Evolutionary conservation across 2,797 vertebrate species (phyloP).

Genomic region (Microchirus variegatus): DNA sequence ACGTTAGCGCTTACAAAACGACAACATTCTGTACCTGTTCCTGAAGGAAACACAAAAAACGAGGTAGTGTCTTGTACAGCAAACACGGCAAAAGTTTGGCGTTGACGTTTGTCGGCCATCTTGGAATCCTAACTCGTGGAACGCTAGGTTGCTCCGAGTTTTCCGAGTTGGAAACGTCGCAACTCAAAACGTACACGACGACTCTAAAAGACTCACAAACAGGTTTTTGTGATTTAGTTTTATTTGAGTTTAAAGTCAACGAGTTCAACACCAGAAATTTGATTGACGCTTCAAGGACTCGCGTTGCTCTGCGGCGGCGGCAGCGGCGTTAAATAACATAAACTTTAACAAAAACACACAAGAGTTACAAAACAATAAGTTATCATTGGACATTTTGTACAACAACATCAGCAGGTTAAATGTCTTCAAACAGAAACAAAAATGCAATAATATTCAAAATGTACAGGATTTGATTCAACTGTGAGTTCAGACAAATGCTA

Average conservation of each 20-base stretch:
- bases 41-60: too few relatives aligned
- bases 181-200: too few relatives aligned
- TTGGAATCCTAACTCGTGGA: background rate
- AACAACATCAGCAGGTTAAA: conserved; percentile 37
- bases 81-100: too few relatives aligned
- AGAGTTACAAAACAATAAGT: conserved; percentile 44
- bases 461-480: conserved; percentile 14
- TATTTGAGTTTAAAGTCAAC: conserved; percentile 42
- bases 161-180: too few relatives aligned
- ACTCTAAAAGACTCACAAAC: conserved; percentile 24
- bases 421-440: background rate
- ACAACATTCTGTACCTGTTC: too few relatives aligned
- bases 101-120: too few relatives aligned
- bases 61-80: too few relatives aligned
- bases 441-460: conserved; percentile 22
- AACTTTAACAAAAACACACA: conserved; percentile 12
- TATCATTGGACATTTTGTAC: conserved; percentile 15
- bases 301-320: conserved; percentile 2
- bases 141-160: too few relatives aligned
- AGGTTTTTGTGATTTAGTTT: conserved; percentile 42
- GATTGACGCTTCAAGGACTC: conserved; percentile 37
- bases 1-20: too few relatives aligned
- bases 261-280: conserved; percentile 30
- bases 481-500: conserved; percentile 32
- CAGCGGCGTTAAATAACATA: conserved; percentile 50